These are phyloP conservation scores for Bicyclus anynana DNA, from an alignment of 1,140 invertebrate genomes.

Conservation along the genomic window DNA sequence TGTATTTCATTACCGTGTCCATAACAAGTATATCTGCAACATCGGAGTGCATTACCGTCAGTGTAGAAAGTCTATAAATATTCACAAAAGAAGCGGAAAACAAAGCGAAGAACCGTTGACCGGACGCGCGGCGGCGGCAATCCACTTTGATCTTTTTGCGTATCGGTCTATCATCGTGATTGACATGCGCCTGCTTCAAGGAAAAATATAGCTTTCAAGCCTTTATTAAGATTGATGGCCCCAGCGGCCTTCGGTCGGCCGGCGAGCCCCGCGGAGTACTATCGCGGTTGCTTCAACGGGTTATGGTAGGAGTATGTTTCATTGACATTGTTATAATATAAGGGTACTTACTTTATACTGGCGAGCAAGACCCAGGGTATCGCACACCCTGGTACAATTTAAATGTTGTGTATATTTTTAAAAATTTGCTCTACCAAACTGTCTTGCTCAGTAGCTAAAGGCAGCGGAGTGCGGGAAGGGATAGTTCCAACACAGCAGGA, in stretches of 20 bases:
- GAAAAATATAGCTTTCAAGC: slow-evolving; percentile 32
- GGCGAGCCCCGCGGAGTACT: slow-evolving; percentile 18
- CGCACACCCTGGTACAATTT: no score
- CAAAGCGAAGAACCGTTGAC: slow-evolving; percentile 6
- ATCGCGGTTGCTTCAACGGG: slow-evolving; percentile 34
- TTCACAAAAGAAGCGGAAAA: slow-evolving; percentile 16
- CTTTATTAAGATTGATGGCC: slow-evolving; percentile 46
- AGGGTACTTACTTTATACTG: neutral
- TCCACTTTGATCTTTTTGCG: slow-evolving; percentile 16
- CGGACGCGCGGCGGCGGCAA: slow-evolving; percentile 6
- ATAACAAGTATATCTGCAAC: no score
- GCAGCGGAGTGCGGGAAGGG: no score
- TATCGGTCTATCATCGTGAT: slow-evolving; percentile 27
- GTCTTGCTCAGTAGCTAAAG: no score
- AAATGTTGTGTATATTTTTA: no score
- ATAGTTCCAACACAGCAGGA: no score
- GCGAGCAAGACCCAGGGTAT: neutral
- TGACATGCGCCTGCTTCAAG: slow-evolving; percentile 20
- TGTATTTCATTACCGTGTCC: no score
- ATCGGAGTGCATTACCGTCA: no score
- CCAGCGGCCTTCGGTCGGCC: neutral
- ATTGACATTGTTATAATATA: neutral
- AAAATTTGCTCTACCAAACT: no score
- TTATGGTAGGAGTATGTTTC: slow-evolving; percentile 7
- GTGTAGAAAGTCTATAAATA: slow-evolving; percentile 12